These are phyloP conservation scores for Plebejus anna DNA, from an alignment of 2,888 invertebrate genomes.

Conservation along the genomic window DNA sequence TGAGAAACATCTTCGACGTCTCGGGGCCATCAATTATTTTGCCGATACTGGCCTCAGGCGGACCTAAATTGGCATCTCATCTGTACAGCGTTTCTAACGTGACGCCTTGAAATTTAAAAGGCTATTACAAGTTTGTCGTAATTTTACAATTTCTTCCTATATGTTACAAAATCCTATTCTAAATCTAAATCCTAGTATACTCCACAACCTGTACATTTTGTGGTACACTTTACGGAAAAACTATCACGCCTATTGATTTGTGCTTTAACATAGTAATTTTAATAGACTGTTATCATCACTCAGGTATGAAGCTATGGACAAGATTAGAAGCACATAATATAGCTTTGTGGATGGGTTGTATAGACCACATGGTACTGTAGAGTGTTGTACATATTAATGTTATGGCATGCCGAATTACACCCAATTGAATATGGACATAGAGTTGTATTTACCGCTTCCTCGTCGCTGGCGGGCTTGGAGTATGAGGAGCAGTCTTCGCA, in stretches of 20 bases:
- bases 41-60: background rate
- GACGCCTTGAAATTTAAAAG: background rate
- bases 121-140: background rate
- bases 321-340: too few species aligned
- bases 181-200: too few species aligned
- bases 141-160: background rate
- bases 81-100: background rate
- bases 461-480: slow-evolving; percentile 90
- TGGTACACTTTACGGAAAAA: too few species aligned
- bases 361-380: too few species aligned
- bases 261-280: too few species aligned
- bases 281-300: too few species aligned
- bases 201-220: too few species aligned
- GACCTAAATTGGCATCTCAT: background rate
- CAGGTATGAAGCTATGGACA: too few species aligned
- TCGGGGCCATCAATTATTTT: slow-evolving; percentile 6
- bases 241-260: too few species aligned
- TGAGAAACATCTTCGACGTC: background rate
- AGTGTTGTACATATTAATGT: background rate
- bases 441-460: slow-evolving; percentile 83
- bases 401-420: background rate
- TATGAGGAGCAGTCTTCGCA: slow-evolving; percentile 97
- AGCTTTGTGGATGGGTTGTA: too few species aligned
- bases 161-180: too few species aligned
- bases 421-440: background rate